Base-by-base conservation (phyloP, 1,140 invertebrate genomes). In the Aradophagus sp. region DNA sequence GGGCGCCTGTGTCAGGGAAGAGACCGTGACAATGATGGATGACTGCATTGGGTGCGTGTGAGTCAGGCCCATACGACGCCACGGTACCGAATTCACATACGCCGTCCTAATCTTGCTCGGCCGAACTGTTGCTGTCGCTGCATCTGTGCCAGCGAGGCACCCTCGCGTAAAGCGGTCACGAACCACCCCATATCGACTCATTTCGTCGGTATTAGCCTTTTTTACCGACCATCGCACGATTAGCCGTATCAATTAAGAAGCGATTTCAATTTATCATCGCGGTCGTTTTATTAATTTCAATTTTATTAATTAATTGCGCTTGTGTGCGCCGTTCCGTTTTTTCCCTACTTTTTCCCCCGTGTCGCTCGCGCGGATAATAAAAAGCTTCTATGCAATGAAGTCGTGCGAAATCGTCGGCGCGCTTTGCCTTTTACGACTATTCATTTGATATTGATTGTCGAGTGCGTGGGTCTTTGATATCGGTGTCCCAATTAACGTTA, bases 1-100 rank as follows among this genome's bases (percentile, higher is more conserved):
- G 55, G 69, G 65, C 69, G 74, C 66, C 61, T 68, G 71, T 73
- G 67, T 73, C 67, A 68, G 62, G 76, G 74, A 76, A 80, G 74
- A 79, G 75, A 58, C 73, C 65, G 80, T 84, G 82, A 84, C 82
- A 84, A 83, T 84, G 82, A 84, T 84, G 80, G 80, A 84, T 84
- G 82, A 77, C 75, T 75, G 70, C 77, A 77, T 77, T 76, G 74
- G 77, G 83, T 82, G 77, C 76, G 78, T 79, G 81, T 82, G 83
- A 84, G 82, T 84, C 80, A 82, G 78, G 77, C 77, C 79, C 77
- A 81, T 81, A 78, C 79, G 78, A 81, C 75, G 78, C 79, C 76
- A 76, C 73, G 67, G 48, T 15, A 59, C 39, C 67, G 67, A 79
- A 66, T 79, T 84, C 81, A 79, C 83, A 82, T 80, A 77, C 73